These are phyloP conservation scores for Danionella cerebrum DNA, from an alignment of 2,113 vertebrate species.

Conservation along the genomic window DNA sequence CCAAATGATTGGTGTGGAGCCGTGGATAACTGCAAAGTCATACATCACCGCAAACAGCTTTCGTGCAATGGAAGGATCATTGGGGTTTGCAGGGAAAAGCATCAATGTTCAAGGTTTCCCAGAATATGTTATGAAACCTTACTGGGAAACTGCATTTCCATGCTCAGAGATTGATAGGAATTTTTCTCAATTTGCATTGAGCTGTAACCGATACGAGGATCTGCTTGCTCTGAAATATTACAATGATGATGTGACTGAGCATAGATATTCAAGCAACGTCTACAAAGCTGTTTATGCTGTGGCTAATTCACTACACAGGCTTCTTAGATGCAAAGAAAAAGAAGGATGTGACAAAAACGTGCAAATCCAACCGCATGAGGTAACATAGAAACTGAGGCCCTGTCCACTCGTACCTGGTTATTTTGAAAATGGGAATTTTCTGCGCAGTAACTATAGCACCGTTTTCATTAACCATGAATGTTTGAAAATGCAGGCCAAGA, in stretches of 20 bases:
- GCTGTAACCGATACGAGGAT: conserved; percentile 44
- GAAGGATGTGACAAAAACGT: conserved; percentile 44
- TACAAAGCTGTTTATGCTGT: conserved; percentile 63
- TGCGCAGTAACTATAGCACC: too few species aligned
- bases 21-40: conserved; percentile 62
- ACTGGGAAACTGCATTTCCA: conserved; percentile 50
- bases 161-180: conserved; percentile 15
- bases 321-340: conserved; percentile 46
- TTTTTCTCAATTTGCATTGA: not conserved
- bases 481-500: too few species aligned
- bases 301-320: conserved; percentile 57
- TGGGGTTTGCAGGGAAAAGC: conserved; percentile 59
- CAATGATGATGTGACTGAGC: conserved; percentile 50
- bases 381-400: conserved; percentile 34
- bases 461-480: too few species aligned
- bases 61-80: conserved; percentile 51
- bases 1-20: conserved; percentile 60
- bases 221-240: conserved; percentile 43
- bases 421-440: too few species aligned
- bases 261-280: conserved; percentile 58
- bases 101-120: conserved; percentile 51
- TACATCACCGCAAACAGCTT: conserved; percentile 55
- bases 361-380: conserved; percentile 52
- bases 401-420: too few species aligned
- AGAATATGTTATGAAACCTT: conserved; percentile 49